Percentiles rank a stretch among this genome's conserved stretches.
Conservation (phyloP, 1,140 invertebrate species). For the Odontomachus brunneus region DNA sequence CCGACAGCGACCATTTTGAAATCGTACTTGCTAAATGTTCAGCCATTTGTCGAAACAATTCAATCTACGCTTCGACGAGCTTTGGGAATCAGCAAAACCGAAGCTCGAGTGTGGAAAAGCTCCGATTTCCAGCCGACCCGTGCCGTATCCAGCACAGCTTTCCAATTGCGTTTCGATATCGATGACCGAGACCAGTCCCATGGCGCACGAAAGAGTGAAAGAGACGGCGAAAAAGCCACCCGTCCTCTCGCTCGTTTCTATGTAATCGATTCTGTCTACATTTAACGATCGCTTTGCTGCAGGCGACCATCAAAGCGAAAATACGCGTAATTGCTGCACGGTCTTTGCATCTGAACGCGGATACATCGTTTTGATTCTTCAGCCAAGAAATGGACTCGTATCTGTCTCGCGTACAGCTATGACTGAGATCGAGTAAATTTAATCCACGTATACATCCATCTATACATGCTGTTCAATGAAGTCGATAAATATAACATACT, state of each 20-base stretch:
- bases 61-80: slow-evolving; percentile 54
- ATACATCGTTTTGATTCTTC: not conserved
- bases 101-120: slow-evolving; percentile 60
- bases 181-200: slow-evolving; percentile 55
- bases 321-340: slow-evolving; percentile 9
- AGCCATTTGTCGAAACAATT: slow-evolving; percentile 58
- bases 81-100: slow-evolving; percentile 54
- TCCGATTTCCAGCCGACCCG: slow-evolving; percentile 58
- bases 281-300: slow-evolving; percentile 69
- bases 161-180: slow-evolving; percentile 68
- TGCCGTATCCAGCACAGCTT: slow-evolving; percentile 53
- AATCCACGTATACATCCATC: too few relatives aligned
- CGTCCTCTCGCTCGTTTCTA: slow-evolving; percentile 28
- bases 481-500: too few relatives aligned
- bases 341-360: not conserved
- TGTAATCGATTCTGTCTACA: slow-evolving; percentile 77
- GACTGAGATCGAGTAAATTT: too few relatives aligned
- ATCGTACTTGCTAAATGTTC: slow-evolving; percentile 49
- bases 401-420: too few relatives aligned
- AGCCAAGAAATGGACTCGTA: not conserved
- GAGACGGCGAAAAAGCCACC: slow-evolving; percentile 41
- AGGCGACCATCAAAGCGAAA: slow-evolving; percentile 19
- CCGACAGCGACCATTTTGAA: slow-evolving; percentile 38
- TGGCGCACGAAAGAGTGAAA: slow-evolving; percentile 3
- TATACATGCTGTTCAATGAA: too few relatives aligned